Conservation (phyloP, 2,113 vertebrate genomes). For the Fulmarus glacialis region DNA sequence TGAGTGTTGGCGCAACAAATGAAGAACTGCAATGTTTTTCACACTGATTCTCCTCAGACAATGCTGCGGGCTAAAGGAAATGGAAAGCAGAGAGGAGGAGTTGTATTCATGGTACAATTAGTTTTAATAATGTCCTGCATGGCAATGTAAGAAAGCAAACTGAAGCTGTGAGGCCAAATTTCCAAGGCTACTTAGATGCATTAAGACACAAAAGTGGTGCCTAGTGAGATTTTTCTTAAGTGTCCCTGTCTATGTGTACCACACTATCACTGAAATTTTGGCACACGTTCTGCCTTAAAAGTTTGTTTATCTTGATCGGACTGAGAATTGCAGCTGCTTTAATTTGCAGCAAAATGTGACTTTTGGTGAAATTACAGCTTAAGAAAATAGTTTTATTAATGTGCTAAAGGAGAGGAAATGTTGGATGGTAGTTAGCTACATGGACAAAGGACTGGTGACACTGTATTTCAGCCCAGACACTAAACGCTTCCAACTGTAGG, state of each 20-base stretch:
- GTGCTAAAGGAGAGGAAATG: background rate
- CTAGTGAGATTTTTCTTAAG: background rate
- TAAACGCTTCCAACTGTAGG: background rate
- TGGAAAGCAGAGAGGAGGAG: background rate
- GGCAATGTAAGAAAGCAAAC: background rate
- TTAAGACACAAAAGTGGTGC: background rate
- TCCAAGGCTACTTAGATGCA: background rate
- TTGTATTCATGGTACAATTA: background rate
- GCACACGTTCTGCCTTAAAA: background rate
- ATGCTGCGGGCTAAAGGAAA: background rate
- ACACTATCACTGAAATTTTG: background rate
- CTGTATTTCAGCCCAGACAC: background rate
- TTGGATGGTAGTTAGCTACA: background rate
- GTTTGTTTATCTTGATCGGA: background rate
- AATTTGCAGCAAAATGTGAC: background rate
- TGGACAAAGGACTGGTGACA: background rate
- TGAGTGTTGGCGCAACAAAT: background rate
- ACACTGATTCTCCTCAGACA: background rate
- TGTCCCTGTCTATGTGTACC: accelerated
- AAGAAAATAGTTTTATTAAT: background rate
- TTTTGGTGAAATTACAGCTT: background rate
- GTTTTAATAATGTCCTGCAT: background rate
- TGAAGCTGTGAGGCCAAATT: background rate
- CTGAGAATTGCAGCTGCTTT: background rate
- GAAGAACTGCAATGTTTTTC: background rate